Evolutionary conservation across 2,888 invertebrate species (phyloP), one percentile per base, ranked within the genome.

Genomic region (Strigamia crassipes): DNA sequence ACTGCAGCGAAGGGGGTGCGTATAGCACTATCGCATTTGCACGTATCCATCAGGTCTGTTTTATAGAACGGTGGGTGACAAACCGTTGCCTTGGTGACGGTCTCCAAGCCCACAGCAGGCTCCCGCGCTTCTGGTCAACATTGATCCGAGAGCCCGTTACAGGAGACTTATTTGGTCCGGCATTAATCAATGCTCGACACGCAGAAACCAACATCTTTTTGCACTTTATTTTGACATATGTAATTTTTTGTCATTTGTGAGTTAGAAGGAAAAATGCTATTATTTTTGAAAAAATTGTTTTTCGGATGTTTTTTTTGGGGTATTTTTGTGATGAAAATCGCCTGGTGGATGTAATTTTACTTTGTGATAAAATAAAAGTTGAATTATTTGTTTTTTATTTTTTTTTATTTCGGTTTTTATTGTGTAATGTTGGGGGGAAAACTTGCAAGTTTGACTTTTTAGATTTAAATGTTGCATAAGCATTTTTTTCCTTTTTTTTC

Each of bases 11-110:
- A 18, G n/a, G 18, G 56, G 18, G 56, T 15, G 21, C 15, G 6
- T 9, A 56, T 56, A 21, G 56, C 56, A 21, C 56, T 56, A 56
- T 56, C 56, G 56, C 56, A 56, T 56, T 56, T 56, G 56, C 56
- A 56, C 56, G 56, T 56, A 56, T 56, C 56, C 56, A 56, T 56
- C 56, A 56, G 56, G 56, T 56, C 56, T 18, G 56, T 18, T 56
- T 56, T 56, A 56, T 56, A 56, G 56, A 56, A 56, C 56, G 56
- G 56, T 56, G 56, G 56, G 56, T 56, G 56, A 56, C 56, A 56
- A 56, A 56, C 56, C 56, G 56, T 56, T 56, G 21, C 56, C 56
- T n/a, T 18, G 18, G 56, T 3, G 9, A 56, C 56, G 18, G 56
- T 15, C 56, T 56, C 9, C 1, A n/a, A 56, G 56, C 56, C 56